Evolutionary conservation across 2,888 invertebrate species (phyloP).

Genomic region (Tribolium freemani): DNA sequence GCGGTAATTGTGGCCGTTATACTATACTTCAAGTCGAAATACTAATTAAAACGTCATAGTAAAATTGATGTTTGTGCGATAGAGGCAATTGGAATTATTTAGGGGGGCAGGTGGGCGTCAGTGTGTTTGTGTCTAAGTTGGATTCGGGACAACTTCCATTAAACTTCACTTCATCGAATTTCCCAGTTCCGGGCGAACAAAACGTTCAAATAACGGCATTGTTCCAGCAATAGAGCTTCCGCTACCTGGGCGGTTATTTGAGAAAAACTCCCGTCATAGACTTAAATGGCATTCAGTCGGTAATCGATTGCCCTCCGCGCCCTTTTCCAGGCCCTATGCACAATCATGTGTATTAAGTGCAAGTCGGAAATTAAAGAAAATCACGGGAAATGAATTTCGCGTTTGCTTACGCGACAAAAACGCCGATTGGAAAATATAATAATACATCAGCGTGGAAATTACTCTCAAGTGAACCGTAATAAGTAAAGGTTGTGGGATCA

Average conservation of each 20-base stretch:
- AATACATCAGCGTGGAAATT: conserved; percentile 52
- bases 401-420: conserved; percentile 13
- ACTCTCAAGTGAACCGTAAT: conserved; percentile 48
- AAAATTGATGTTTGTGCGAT: not conserved
- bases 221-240: conserved; percentile 35
- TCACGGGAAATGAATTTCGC: conserved; percentile 34
- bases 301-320: conserved; percentile 35
- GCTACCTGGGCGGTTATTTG: conserved; percentile 36
- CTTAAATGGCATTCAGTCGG: conserved; percentile 33
- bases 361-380: conserved; percentile 39
- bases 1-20: conserved; percentile 7
- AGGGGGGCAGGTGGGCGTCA: conserved; percentile 10
- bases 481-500: conserved; percentile 37
- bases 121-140: conserved; percentile 17
- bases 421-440: conserved; percentile 55
- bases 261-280: conserved; percentile 38
- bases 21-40: not conserved
- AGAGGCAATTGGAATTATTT: conserved; percentile 27
- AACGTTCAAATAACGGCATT: conserved; percentile 35
- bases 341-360: conserved; percentile 21
- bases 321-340: conserved; percentile 9
- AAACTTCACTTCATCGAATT: conserved; percentile 36
- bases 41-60: conserved; percentile 1
- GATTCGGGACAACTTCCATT: conserved; percentile 28
- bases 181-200: conserved; percentile 31